Evolutionary conservation across 2,113 vertebrate species (phyloP).

Genomic region (Microtus oregoni): DNA sequence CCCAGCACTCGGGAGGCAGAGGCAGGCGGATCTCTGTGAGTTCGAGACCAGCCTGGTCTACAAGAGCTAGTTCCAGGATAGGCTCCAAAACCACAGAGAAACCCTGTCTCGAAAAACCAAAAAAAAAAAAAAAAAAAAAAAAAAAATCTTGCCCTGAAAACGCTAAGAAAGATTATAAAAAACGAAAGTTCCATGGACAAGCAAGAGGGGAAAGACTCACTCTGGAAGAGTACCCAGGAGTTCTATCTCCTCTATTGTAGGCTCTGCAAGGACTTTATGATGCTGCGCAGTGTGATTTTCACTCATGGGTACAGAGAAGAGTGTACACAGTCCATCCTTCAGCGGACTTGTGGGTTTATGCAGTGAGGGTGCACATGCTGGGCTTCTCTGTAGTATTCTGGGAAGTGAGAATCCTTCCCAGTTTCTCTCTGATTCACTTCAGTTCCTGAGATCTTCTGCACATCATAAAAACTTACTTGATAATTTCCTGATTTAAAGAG

Average conservation of each 20-base stretch:
- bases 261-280: neutral
- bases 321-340: accelerated
- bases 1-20: no score
- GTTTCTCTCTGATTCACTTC: neutral
- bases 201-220: neutral
- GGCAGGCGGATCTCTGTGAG: no score
- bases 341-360: neutral
- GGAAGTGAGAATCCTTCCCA: neutral
- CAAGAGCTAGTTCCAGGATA: no score
- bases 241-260: neutral
- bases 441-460: neutral
- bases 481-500: neutral
- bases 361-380: neutral
- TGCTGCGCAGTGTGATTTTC: neutral
- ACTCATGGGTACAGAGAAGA: neutral
- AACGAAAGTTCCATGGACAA: neutral
- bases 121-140: no score
- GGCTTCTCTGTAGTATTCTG: neutral
- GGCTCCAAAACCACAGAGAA: no score
- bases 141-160: neutral
- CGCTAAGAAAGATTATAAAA: neutral
- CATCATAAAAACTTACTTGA: neutral
- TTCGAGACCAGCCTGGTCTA: no score
- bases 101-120: no score
- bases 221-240: neutral